Percentiles rank a stretch among this genome's conserved stretches.
Conservation (phyloP, 2,113 vertebrate species). For the Amphiprion ocellaris region DNA sequence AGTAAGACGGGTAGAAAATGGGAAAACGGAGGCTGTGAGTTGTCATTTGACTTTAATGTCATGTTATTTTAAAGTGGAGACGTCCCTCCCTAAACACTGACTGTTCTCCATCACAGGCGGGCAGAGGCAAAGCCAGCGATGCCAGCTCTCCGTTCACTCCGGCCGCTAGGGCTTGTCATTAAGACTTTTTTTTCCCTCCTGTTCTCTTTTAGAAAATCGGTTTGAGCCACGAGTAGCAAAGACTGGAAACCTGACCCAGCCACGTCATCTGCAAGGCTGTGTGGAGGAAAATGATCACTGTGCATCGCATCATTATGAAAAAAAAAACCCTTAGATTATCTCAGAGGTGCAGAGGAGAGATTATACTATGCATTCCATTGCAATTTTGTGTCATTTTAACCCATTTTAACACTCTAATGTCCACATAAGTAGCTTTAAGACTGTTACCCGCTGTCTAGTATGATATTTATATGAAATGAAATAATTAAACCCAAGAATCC, state of each 20-base stretch:
- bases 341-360: conserved; percentile 15
- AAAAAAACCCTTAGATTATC: background rate
- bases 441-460: background rate
- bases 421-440: background rate
- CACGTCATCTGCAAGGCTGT: conserved; percentile 77
- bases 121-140: conserved; percentile 51
- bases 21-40: conserved; percentile 26
- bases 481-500: background rate
- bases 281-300: conserved; percentile 50
- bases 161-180: conserved; percentile 77
- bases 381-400: background rate
- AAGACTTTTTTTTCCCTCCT: conserved; percentile 55
- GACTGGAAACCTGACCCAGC: conserved; percentile 65
- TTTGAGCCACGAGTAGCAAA: conserved; percentile 60
- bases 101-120: conserved; percentile 71
- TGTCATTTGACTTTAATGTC: conserved; percentile 61
- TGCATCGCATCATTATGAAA: conserved; percentile 25
- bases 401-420: background rate
- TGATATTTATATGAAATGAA: background rate
- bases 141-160: conserved; percentile 67
- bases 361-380: background rate
- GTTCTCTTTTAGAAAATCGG: conserved; percentile 69
- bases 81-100: conserved; percentile 67
- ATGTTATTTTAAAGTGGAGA: conserved; percentile 74
- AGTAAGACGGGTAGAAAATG: conserved; percentile 16